These are phyloP conservation scores for Epistrophe eligans DNA, from an alignment of 2,888 invertebrate species.

Conservation along the genomic window DNA sequence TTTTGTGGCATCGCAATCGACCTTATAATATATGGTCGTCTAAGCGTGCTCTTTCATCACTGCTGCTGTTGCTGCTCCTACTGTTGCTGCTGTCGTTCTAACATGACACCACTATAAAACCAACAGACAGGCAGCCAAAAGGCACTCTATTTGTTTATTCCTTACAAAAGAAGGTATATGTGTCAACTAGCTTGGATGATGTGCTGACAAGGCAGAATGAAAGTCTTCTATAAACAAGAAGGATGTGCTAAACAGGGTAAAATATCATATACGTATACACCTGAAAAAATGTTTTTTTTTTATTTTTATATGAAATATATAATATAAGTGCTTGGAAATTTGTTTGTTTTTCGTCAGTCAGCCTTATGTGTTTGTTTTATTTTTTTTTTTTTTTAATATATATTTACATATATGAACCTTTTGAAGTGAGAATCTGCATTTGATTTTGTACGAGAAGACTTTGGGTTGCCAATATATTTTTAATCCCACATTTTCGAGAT, in stretches of 20 bases:
- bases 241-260: not conserved
- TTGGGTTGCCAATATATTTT: not conserved
- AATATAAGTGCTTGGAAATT: not conserved
- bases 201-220: conserved; percentile 26
- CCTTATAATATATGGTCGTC: conserved; percentile 12
- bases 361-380: not conserved
- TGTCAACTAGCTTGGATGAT: conserved; percentile 24
- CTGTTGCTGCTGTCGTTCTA: conserved; percentile 16
- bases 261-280: not conserved
- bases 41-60: conserved; percentile 28
- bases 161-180: conserved; percentile 22
- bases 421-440: not conserved
- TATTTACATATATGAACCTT: not conserved
- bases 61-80: not conserved
- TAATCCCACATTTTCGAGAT: too few relatives aligned
- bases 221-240: conserved; percentile 23
- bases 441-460: not conserved
- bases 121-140: conserved; percentile 36
- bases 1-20: conserved; percentile 35
- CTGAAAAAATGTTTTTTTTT: not conserved
- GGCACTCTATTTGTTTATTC: conserved; percentile 31
- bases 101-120: conserved; percentile 38
- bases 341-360: not conserved
- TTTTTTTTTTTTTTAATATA: too few relatives aligned
- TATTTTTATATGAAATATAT: not conserved